A percentile compares a stretch with the other conserved stretches of the same genome.
Conservation (phyloP, 2,888 invertebrate species). For the Disparrhopalites patrizii region DNA sequence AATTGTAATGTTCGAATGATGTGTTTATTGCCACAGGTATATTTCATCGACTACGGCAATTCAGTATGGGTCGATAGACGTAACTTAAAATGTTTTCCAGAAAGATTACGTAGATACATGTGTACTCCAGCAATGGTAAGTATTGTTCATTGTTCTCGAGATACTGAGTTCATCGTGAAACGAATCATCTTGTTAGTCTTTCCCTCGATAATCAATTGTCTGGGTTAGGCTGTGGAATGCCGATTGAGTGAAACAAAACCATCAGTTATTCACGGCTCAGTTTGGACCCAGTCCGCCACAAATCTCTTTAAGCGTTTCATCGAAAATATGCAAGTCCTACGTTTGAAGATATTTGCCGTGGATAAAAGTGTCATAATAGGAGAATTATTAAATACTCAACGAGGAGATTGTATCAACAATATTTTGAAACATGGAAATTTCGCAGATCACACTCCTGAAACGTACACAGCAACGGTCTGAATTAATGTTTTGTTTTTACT, state of each 20-base stretch:
- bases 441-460: slow-evolving; percentile 70
- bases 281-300: slow-evolving; percentile 37
- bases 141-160: neutral
- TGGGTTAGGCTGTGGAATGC: slow-evolving; percentile 42
- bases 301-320: slow-evolving; percentile 32
- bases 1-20: neutral
- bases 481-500: no score
- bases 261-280: slow-evolving; percentile 37
- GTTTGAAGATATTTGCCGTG: slow-evolving; percentile 64
- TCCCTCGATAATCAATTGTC: no score
- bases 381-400: slow-evolving; percentile 55
- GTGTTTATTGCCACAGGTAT: slow-evolving; percentile 58
- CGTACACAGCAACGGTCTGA: slow-evolving; percentile 67
- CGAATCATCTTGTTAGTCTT: neutral
- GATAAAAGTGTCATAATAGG: slow-evolving; percentile 68
- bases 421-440: slow-evolving; percentile 59
- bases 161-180: neutral
- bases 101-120: no score
- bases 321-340: slow-evolving; percentile 1
- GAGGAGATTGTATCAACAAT: slow-evolving; percentile 19
- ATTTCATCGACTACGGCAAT: slow-evolving; percentile 78
- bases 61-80: slow-evolving; percentile 50
- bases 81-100: slow-evolving; percentile 24
- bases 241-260: slow-evolving; percentile 40
- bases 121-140: slow-evolving; percentile 34